A percentile compares a stretch with the other conserved stretches of the same genome.
phyloP scores from a whole-genome alignment of 2,797 vertebrate genomes.

The Podarcis siculus region DNA sequence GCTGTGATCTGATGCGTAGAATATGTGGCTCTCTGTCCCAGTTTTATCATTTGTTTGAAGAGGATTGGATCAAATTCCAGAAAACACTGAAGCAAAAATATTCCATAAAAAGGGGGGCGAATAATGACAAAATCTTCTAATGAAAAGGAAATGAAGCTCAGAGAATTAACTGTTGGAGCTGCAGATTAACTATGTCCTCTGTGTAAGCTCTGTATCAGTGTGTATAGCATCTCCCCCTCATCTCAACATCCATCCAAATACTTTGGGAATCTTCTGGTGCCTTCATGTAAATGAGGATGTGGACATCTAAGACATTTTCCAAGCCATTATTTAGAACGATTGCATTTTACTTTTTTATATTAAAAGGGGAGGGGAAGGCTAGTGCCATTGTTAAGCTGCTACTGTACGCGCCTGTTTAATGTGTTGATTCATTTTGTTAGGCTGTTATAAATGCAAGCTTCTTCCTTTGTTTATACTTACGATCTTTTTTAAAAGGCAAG shows the following conservation, averaged over 20 bases:
- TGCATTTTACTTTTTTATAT: neutral
- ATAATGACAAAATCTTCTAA: neutral
- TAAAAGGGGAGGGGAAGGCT: neutral
- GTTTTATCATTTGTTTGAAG: slow-evolving; percentile 14
- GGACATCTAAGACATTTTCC: slow-evolving; percentile 24
- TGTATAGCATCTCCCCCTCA: neutral
- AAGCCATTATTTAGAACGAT: slow-evolving; percentile 1
- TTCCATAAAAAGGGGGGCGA: slow-evolving; percentile 1
- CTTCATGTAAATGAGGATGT: slow-evolving; percentile 2
- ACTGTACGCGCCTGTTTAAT: slow-evolving; percentile 34
- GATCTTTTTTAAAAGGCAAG: slow-evolving; percentile 72
- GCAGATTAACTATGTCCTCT: neutral
- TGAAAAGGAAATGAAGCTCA: neutral
- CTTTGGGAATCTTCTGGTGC: neutral
- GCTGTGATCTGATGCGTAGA: slow-evolving; percentile 38
- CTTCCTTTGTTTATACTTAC: slow-evolving; percentile 53
- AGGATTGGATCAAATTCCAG: neutral
- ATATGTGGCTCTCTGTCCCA: slow-evolving; percentile 14
- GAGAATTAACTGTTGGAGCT: neutral
- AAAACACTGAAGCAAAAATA: neutral
- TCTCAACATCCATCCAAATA: neutral
- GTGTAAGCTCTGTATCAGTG: neutral
- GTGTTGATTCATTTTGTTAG: slow-evolving; percentile 49
- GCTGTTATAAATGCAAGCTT: slow-evolving; percentile 18
- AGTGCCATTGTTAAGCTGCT: neutral